These are phyloP conservation scores for Empidonax alnorum DNA, from an alignment of 2,113 vertebrate species.

Conservation along the genomic window DNA sequence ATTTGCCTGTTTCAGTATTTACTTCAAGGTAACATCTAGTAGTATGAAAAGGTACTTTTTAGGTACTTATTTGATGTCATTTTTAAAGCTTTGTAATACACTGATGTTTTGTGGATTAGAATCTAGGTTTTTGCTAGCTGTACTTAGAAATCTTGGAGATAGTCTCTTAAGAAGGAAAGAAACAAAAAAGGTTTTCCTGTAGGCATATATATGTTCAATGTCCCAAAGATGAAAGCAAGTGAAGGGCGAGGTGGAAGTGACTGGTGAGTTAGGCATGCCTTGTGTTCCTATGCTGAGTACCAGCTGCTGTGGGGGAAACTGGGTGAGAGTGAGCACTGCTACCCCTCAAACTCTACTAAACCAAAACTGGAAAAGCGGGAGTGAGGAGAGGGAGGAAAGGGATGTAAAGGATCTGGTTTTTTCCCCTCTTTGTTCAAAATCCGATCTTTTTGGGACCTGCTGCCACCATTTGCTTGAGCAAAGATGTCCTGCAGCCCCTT, in stretches of 20 bases:
- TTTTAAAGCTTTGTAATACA: neutral
- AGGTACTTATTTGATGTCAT: neutral
- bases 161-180: neutral
- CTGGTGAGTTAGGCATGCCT: neutral
- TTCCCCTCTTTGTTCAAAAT: neutral
- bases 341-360: neutral
- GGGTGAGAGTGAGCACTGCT: neutral
- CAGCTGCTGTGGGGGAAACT: accelerated
- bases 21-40: neutral
- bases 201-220: neutral
- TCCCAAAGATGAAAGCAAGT: neutral
- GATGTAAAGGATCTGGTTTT: neutral
- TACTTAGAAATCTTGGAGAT: neutral
- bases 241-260: neutral
- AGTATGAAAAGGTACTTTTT: neutral
- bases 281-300: neutral
- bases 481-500: neutral
- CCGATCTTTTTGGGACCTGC: neutral
- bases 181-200: neutral
- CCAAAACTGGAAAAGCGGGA: neutral
- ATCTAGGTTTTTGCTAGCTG: neutral
- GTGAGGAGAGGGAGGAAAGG: neutral
- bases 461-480: neutral
- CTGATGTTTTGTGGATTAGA: neutral
- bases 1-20: neutral